These are phyloP conservation scores for Tinamus major DNA, from an alignment of 2,797 vertebrate species.

Conservation along the genomic window DNA sequence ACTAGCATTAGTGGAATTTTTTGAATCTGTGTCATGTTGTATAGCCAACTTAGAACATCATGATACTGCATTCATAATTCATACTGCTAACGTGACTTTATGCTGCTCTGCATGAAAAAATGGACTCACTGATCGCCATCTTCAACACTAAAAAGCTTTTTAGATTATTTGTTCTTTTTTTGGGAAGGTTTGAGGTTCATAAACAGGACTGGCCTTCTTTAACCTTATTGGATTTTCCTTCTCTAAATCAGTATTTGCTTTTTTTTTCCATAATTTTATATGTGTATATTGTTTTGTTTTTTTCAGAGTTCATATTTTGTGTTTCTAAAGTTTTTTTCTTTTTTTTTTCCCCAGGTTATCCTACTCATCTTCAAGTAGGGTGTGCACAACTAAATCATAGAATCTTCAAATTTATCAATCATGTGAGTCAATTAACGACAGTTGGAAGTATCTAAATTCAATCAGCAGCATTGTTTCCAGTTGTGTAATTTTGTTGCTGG, in stretches of 20 bases:
- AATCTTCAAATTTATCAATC: background rate
- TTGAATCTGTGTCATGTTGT: background rate
- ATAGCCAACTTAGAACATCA: background rate
- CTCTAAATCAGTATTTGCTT: background rate
- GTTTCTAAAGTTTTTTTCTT: background rate
- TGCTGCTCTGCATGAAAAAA: background rate
- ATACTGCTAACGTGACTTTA: background rate
- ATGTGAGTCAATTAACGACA: background rate
- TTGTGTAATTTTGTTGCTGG: background rate
- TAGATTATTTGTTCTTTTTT: background rate
- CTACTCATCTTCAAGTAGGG: background rate
- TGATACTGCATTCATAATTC: background rate
- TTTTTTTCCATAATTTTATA: background rate
- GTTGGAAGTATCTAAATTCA: background rate
- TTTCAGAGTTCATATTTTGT: background rate
- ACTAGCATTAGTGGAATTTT: background rate
- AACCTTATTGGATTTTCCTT: background rate
- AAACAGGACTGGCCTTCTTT: background rate
- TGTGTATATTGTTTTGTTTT: too few relatives aligned
- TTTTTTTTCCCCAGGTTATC: background rate
- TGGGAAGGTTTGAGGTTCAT: rapidly evolving
- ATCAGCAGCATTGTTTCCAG: background rate
- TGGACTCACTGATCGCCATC: background rate
- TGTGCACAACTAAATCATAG: background rate
- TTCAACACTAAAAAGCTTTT: background rate